These are phyloP conservation scores for Phenganax stokvisi DNA, from an alignment of 92 coral and sea anemone species.

Conservation along the genomic window DNA sequence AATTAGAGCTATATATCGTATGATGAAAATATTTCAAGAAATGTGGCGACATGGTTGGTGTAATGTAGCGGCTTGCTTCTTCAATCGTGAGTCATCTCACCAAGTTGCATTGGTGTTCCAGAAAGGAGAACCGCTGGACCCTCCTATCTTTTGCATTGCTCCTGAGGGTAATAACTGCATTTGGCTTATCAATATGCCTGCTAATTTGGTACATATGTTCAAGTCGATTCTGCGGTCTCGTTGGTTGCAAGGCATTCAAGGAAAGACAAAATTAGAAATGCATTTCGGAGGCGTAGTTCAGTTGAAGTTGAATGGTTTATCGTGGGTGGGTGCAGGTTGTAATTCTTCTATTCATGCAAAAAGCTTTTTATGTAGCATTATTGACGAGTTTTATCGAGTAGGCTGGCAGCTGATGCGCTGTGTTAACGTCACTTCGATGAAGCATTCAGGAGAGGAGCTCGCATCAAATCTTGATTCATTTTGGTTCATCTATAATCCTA, in stretches of 20 bases:
- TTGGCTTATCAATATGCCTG: slow-evolving; percentile 49
- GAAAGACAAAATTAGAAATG: background rate
- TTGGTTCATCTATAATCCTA: background rate
- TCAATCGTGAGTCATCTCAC: slow-evolving; percentile 39
- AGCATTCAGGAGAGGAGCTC: background rate
- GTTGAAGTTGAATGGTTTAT: background rate
- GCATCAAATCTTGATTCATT: background rate
- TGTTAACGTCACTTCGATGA: slow-evolving; percentile 40
- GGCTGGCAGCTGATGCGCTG: slow-evolving; percentile 43
- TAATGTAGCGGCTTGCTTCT: slow-evolving; percentile 40
- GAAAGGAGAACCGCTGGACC: slow-evolving; percentile 31
- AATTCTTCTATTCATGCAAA: slow-evolving; percentile 21
- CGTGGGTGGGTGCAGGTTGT: background rate
- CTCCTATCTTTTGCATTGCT: slow-evolving; percentile 43
- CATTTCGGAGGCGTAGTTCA: background rate
- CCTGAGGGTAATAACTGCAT: slow-evolving; percentile 45
- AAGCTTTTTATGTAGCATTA: slow-evolving; percentile 41
- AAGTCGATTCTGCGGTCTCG: background rate
- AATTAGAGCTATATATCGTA: slow-evolving; percentile 46
- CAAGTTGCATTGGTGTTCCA: slow-evolving; percentile 43
- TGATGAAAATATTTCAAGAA: slow-evolving; percentile 39
- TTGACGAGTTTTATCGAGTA: slow-evolving; percentile 34
- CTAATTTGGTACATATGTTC: slow-evolving; percentile 27
- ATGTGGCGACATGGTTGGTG: slow-evolving; percentile 53
- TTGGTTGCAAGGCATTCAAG: slow-evolving; percentile 18